Conservation (phyloP, 2,888 invertebrate genomes). For the Podotricha telesiphe region DNA sequence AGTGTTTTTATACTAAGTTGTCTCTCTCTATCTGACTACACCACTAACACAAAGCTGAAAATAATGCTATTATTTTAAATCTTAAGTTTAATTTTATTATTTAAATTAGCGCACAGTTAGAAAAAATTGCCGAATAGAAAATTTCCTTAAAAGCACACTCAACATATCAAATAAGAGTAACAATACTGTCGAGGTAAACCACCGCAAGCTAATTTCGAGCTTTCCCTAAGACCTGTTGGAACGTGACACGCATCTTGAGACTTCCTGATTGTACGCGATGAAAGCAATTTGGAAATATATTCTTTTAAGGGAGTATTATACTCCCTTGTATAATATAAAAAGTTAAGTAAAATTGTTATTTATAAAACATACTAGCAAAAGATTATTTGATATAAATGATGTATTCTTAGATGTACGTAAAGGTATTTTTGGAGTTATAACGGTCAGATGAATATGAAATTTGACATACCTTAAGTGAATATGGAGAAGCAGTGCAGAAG, state of each 20-base stretch:
- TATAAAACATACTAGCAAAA: too few species aligned
- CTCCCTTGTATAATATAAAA: background rate
- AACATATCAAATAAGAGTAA: conserved; percentile 31
- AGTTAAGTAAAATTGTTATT: too few species aligned
- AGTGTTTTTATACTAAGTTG: too few species aligned
- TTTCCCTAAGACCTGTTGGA: conserved; percentile 40
- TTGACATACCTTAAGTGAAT: too few species aligned
- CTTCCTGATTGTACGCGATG: conserved; percentile 21
- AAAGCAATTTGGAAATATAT: conserved; percentile 26
- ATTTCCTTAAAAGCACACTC: conserved; percentile 18
- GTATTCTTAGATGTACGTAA: too few species aligned
- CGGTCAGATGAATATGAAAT: too few species aligned
- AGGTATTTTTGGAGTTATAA: too few species aligned
- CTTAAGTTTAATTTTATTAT: background rate
- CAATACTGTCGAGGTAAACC: conserved; percentile 35
- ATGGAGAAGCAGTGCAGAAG: too few species aligned
- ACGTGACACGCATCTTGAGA: conserved; percentile 42
- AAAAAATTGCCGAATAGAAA: background rate
- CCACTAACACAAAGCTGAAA: too few species aligned
- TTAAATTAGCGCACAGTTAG: background rate
- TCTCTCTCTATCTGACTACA: too few species aligned
- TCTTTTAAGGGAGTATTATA: conserved; percentile 8
- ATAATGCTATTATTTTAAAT: background rate
- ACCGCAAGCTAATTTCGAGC: conserved; percentile 44
- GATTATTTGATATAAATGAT: too few species aligned